Conservation (phyloP, 2,797 vertebrate species). For the Schizopygopsis malacanthus region DNA sequence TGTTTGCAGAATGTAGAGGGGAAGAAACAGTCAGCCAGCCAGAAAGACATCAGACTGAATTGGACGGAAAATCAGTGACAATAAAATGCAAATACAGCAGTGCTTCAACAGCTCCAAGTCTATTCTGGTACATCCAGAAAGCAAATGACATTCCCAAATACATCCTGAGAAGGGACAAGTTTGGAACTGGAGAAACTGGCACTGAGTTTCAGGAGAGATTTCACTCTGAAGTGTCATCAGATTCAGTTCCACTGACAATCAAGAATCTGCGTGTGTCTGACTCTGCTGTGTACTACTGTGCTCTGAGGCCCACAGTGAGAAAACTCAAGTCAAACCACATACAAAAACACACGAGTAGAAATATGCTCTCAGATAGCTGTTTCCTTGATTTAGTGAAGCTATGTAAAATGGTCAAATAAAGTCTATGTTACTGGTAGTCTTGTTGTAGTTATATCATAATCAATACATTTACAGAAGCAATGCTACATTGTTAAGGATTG, state of each 20-base stretch:
- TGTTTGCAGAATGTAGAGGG: conserved; percentile 28
- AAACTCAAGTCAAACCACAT: background rate
- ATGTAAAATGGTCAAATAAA: background rate
- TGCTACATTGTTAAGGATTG: background rate
- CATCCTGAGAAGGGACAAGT: conserved; percentile 31
- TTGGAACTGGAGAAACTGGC: background rate
- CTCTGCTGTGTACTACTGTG: conserved; percentile 52
- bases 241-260: conserved; percentile 33
- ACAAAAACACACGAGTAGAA: conserved; percentile 6
- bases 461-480: background rate
- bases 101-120: fast-evolving
- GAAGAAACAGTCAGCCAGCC: conserved; percentile 52
- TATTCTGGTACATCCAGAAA: conserved; percentile 62
- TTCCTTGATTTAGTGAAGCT: background rate
- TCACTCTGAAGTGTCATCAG: conserved; percentile 41
- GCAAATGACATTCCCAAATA: conserved; percentile 39
- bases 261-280: background rate
- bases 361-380: background rate
- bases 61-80: conserved; percentile 46
- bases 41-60: conserved; percentile 16
- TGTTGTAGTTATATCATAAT: background rate
- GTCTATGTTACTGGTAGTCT: background rate
- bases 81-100: conserved; percentile 51
- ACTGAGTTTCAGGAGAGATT: background rate
- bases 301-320: background rate